Conservation (phyloP, 1,140 invertebrate genomes). For the Oryctes rhinoceros region DNA sequence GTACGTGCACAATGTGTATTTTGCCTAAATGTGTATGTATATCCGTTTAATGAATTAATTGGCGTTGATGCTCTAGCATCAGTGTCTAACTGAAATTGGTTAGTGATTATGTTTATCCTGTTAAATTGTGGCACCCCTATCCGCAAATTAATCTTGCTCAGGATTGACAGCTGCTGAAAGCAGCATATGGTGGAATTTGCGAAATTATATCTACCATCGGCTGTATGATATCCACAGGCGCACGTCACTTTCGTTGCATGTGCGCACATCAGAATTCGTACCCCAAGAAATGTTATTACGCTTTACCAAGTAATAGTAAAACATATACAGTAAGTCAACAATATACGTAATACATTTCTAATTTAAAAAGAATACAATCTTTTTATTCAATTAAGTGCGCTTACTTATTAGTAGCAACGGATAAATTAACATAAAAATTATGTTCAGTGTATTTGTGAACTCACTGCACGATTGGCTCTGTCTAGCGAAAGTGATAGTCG, state of each 20-base stretch:
- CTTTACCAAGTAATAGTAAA: no score
- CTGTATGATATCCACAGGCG: not conserved
- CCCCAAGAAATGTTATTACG: no score
- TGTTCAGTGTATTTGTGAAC: no score
- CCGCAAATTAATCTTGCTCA: slow-evolving; percentile 14
- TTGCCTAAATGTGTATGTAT: not conserved
- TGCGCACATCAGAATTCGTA: not conserved
- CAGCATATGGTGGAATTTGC: not conserved
- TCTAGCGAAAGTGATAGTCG: no score
- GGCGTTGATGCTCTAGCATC: slow-evolving; percentile 4
- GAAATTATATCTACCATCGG: not conserved
- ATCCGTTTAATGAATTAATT: not conserved
- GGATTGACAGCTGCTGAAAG: slow-evolving; percentile 16
- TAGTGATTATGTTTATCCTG: not conserved
- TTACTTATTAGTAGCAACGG: no score
- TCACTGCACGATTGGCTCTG: no score
- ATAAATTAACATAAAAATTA: no score
- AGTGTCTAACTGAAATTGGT: slow-evolving; percentile 15
- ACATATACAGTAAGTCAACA: no score
- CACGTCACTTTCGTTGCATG: not conserved
- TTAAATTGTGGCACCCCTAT: not conserved
- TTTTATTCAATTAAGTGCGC: no score
- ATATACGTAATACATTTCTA: no score
- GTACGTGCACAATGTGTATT: no score
- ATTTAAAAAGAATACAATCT: no score